Conservation (phyloP, 2,113 vertebrate genomes). For the Leucopsar rothschildi region DNA sequence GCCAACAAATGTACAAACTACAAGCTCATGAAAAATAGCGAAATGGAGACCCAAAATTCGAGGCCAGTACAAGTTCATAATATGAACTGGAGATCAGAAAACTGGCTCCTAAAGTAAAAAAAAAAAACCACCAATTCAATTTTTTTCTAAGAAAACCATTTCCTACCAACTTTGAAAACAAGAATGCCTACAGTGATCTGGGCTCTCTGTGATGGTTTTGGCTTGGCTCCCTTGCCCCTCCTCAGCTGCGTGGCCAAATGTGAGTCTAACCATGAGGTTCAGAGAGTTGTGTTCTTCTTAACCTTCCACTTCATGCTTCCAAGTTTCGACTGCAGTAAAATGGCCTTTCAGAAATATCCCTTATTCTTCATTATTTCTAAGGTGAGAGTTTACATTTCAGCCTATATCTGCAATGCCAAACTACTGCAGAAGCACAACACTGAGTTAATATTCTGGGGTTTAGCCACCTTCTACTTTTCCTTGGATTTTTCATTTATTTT, state of each 20-base stretch:
- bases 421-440: neutral
- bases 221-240: conserved; percentile 35
- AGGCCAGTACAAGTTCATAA: conserved; percentile 24
- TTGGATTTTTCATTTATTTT: neutral
- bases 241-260: conserved; percentile 26
- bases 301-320: conserved; percentile 40
- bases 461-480: neutral
- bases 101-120: conserved; percentile 6
- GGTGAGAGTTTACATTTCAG: neutral
- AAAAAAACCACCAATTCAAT: neutral
- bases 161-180: conserved; percentile 55
- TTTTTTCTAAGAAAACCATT: conserved; percentile 53
- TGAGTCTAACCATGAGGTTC: neutral
- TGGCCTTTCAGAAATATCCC: neutral
- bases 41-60: conserved; percentile 35
- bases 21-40: neutral
- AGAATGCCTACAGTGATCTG: conserved; percentile 37
- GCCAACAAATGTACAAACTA: conserved; percentile 36
- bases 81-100: conserved; percentile 19
- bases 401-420: neutral
- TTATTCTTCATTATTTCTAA: neutral
- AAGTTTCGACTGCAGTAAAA: conserved; percentile 23
- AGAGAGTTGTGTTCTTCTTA: neutral
- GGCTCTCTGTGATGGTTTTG: conserved; percentile 56
- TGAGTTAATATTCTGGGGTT: neutral